A percentile compares a stretch with the other conserved stretches of the same genome.
phyloP scores from a whole-genome alignment of 2,888 invertebrate species.

The Stegana nigrithorax region DNA sequence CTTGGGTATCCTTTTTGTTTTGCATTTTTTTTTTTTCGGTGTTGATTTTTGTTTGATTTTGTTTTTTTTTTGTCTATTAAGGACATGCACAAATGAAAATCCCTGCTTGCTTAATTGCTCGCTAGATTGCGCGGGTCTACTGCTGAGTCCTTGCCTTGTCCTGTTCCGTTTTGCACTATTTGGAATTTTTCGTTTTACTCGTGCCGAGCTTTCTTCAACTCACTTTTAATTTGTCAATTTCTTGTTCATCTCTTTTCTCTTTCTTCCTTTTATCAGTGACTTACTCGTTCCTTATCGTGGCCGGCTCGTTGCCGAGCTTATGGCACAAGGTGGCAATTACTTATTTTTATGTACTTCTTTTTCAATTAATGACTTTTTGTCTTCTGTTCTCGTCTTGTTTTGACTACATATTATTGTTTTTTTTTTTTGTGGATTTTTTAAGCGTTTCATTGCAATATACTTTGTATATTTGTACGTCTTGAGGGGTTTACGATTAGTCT shows the following conservation, averaged over 20 bases:
- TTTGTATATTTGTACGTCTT: too few species aligned
- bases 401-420: too few species aligned
- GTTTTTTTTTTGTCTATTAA: constrained; percentile 9
- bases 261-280: background rate
- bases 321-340: constrained; percentile 58
- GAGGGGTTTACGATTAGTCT: too few species aligned
- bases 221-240: constrained; percentile 59
- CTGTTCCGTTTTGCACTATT: too few species aligned
- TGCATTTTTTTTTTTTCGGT: constrained; percentile 36
- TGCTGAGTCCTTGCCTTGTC: background rate
- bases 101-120: constrained; percentile 52
- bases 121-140: constrained; percentile 35
- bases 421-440: too few species aligned
- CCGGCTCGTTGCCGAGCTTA: constrained; percentile 28
- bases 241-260: constrained; percentile 31
- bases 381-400: too few species aligned
- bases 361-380: too few species aligned
- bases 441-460: too few species aligned
- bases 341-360: constrained; percentile 49
- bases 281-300: constrained; percentile 13
- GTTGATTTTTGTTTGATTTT: too few species aligned
- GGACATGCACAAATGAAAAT: constrained; percentile 24
- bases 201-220: constrained; percentile 41
- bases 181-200: constrained; percentile 24
- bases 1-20: constrained; percentile 39